Conservation (phyloP, 2,797 vertebrate genomes). For the Rhinoraja longicauda region DNA sequence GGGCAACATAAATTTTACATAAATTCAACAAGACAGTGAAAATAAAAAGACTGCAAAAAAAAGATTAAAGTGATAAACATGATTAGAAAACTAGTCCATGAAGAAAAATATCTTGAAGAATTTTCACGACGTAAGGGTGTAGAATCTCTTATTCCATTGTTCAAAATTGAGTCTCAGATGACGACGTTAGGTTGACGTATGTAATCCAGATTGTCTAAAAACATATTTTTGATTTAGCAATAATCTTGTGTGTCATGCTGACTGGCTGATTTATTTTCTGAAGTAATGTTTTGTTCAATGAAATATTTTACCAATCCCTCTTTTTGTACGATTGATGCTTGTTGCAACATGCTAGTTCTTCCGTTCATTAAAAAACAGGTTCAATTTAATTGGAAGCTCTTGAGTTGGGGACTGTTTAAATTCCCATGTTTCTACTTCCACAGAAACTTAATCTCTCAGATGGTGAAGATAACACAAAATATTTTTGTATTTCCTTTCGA, state of each 20-base stretch:
- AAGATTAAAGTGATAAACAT: too few relatives aligned
- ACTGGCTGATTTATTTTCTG: neutral
- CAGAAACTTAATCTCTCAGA: neutral
- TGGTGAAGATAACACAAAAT: slow-evolving; percentile 3
- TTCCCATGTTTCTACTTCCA: neutral
- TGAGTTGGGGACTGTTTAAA: neutral
- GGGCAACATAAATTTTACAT: too few relatives aligned
- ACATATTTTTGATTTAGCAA: neutral
- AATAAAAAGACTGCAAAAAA: too few relatives aligned
- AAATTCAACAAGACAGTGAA: too few relatives aligned
- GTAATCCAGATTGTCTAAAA: neutral
- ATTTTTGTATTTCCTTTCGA: neutral
- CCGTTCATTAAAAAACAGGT: neutral
- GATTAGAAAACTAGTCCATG: too few relatives aligned
- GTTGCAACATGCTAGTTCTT: neutral
- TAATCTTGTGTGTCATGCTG: neutral
- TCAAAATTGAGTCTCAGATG: neutral
- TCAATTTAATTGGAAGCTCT: neutral
- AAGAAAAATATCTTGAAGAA: too few relatives aligned
- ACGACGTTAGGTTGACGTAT: neutral
- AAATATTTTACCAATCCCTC: neutral
- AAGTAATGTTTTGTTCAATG: neutral
- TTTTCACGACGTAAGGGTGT: neutral
- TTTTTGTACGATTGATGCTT: neutral
- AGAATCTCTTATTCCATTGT: neutral